Evolutionary conservation across 2,113 vertebrate genomes (phyloP), one percentile per base, ranked within the genome.

Genomic region (human): DNA sequence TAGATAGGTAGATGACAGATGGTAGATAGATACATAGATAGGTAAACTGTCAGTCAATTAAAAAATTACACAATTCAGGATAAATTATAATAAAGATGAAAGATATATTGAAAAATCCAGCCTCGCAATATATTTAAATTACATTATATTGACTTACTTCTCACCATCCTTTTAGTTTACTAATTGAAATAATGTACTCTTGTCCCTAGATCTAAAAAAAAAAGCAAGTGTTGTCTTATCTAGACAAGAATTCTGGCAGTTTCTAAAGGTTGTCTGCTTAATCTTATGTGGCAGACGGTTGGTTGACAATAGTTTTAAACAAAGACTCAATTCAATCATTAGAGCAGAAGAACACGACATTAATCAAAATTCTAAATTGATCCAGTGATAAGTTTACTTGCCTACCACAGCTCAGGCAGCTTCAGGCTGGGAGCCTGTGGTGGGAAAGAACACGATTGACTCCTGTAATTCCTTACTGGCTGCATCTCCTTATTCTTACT

Each of bases 291-390:
- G 14, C 66, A 78, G 61, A 82, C 4, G 43, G 64, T 80, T 25
- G 68, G 8, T 68, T 86, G 30, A 48, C 55, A 94, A 59, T 8
- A 80, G 6, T 84, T 93, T 92, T 61, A 81, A 85, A 80, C 64
- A 70, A 3, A 89, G 18, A 85, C 6, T 90, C 11, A 89, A 61
- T 86, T 83, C 27, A 23, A 22, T 40, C 8, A 11, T 16, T 66
- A 57, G 6, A 84, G 57, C 32, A 10, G 10, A 45, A 91, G 13
- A 59, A 10, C 12, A 66, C 48, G 6, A 57, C 81, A 87, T 50
- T n/a, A 88, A 73, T 84, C 12, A 92, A 75, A 80, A 91, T 75
- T 80, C 48, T 86, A 57, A 95, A 66, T 32, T 55, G 80, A 76
- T 86, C 2, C 16, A 35, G 25, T 48, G 4, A 75, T 38, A 76